Conservation (phyloP, 2,797 vertebrate genomes). For the Anas georgica region DNA sequence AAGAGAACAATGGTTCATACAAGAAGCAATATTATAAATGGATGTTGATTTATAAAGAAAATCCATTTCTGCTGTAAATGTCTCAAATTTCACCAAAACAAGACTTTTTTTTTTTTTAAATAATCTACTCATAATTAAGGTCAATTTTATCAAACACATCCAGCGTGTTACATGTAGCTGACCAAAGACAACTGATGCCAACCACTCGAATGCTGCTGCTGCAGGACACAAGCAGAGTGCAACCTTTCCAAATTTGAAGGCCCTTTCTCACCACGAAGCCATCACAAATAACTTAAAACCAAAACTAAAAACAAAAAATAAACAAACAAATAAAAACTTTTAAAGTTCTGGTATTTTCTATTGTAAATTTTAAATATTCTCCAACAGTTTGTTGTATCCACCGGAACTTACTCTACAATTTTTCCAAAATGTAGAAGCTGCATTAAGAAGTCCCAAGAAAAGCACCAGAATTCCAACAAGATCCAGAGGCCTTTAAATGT, state of each 20-base stretch:
- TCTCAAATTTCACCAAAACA: constrained; percentile 25
- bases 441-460: not conserved
- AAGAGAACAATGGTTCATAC: not conserved
- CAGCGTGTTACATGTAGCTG: not conserved
- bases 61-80: not conserved
- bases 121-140: not conserved
- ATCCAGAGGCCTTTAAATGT: not conserved
- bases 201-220: not conserved
- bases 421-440: not conserved
- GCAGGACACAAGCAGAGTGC: not conserved
- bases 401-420: not conserved
- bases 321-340: not conserved
- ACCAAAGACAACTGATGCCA: not conserved
- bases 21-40: not conserved
- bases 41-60: not conserved
- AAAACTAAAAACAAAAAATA: not conserved
- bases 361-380: not conserved
- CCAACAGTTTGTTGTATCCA: not conserved
- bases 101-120: not conserved
- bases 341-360: not conserved
- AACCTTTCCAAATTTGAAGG: not conserved
- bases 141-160: not conserved
- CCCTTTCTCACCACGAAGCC: not conserved
- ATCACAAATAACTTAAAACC: not conserved
- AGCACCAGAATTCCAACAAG: not conserved